Conservation (phyloP, 2,113 vertebrate genomes). For the Lipophrys pholis region DNA sequence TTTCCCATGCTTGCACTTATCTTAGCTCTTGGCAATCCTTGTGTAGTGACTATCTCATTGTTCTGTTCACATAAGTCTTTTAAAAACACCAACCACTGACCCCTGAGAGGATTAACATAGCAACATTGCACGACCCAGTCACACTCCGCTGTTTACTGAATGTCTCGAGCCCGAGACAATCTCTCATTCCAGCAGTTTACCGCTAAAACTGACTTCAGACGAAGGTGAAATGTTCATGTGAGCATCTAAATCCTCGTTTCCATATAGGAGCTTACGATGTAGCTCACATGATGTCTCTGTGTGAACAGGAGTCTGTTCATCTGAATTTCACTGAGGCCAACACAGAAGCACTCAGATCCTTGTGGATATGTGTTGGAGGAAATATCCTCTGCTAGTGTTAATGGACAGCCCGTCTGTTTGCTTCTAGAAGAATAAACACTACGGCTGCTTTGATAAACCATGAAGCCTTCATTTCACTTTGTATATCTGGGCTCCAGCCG, state of each 20-base stretch:
- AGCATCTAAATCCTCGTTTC: conserved; percentile 12
- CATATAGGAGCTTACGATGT: conserved; percentile 21
- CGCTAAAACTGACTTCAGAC: conserved; percentile 21
- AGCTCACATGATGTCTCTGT: conserved; percentile 26
- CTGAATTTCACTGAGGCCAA: conserved; percentile 29
- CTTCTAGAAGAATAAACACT: conserved; percentile 66
- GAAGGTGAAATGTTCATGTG: neutral
- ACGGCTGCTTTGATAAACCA: conserved; percentile 69
- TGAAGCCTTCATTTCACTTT: conserved; percentile 69
- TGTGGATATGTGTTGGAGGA: conserved; percentile 50
- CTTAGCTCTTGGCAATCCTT: conserved; percentile 21
- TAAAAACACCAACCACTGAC: conserved; percentile 53
- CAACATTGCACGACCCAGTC: conserved; percentile 48
- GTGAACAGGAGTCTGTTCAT: conserved; percentile 29
- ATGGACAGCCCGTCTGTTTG: conserved; percentile 61
- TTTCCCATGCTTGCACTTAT: conserved; percentile 14
- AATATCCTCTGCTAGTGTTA: conserved; percentile 57
- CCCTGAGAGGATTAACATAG: conserved; percentile 65
- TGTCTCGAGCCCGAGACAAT: conserved; percentile 25
- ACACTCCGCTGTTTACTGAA: conserved; percentile 61
- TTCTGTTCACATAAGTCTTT: conserved; percentile 56
- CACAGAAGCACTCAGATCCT: conserved; percentile 47
- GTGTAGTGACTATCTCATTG: conserved; percentile 57
- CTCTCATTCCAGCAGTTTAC: conserved; percentile 45
- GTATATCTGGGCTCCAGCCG: conserved; percentile 54